These are phyloP conservation scores for Mesoclemmys tuberculata DNA, from an alignment of 2,113 vertebrate genomes.

Conservation along the genomic window DNA sequence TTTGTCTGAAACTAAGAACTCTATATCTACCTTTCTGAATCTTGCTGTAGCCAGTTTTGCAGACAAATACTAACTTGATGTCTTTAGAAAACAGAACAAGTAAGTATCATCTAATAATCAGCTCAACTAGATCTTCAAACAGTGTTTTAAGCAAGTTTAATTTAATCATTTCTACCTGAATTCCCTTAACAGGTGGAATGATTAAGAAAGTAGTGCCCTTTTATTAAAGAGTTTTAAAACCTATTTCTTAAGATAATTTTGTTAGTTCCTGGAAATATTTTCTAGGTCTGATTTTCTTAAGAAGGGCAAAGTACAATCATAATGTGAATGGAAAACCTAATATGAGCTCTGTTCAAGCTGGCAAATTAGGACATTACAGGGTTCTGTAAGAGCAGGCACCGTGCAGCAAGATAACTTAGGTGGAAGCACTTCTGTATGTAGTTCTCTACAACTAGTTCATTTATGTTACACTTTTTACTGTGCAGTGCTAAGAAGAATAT, in stretches of 20 bases:
- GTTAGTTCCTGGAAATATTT: not conserved
- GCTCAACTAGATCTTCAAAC: not conserved
- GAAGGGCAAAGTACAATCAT: not conserved
- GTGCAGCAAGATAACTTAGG: not conserved
- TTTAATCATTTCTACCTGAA: not conserved
- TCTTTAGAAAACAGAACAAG: not conserved
- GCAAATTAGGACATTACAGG: not conserved
- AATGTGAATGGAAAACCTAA: not conserved
- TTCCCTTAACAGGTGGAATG: not conserved
- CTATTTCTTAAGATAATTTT: not conserved
- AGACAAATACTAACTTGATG: not conserved
- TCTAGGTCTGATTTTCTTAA: not conserved
- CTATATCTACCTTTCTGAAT: not conserved
- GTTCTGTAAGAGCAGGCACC: not conserved
- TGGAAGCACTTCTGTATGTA: not conserved
- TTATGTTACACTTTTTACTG: not conserved
- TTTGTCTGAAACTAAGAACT: not conserved
- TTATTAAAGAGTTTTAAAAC: not conserved
- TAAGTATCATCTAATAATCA: not conserved
- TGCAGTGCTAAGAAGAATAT: not conserved
- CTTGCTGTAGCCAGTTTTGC: not conserved
- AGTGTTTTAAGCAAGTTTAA: not conserved
- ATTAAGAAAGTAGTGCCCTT: not conserved
- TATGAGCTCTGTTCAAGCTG: not conserved
- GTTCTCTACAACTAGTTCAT: not conserved